phyloP scores from a whole-genome alignment of 2,113 vertebrate genomes.

The Propithecus coquereli region DNA sequence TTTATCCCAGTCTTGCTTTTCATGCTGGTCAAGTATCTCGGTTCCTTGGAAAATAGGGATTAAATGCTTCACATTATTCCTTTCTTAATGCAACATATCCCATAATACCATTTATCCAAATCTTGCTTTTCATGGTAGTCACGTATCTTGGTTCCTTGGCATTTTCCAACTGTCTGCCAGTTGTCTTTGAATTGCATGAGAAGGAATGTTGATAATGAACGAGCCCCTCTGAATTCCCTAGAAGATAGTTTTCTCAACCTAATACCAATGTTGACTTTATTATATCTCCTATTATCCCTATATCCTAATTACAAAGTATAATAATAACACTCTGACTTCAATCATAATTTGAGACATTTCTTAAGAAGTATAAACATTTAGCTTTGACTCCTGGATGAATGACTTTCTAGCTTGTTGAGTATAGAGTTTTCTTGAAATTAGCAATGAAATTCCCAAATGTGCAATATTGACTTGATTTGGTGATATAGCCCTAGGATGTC shows the following conservation, averaged over 20 bases:
- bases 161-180: neutral
- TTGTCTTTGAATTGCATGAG: neutral
- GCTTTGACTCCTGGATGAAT: neutral
- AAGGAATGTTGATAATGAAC: neutral
- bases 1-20: no score
- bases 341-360: neutral
- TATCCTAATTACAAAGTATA: neutral
- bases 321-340: neutral
- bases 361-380: neutral
- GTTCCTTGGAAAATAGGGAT: no score
- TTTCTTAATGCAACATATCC: neutral
- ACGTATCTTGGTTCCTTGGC: neutral
- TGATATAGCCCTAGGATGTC: neutral
- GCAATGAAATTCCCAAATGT: neutral
- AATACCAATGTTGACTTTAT: neutral
- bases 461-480: neutral
- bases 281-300: neutral
- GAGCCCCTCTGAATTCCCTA: neutral
- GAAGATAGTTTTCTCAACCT: neutral
- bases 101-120: neutral
- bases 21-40: no score
- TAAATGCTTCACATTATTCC: no score
- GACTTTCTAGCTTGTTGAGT: neutral
- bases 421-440: neutral
- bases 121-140: neutral